Conservation (phyloP, 1,140 invertebrate genomes). For the Calosoma granatense region DNA sequence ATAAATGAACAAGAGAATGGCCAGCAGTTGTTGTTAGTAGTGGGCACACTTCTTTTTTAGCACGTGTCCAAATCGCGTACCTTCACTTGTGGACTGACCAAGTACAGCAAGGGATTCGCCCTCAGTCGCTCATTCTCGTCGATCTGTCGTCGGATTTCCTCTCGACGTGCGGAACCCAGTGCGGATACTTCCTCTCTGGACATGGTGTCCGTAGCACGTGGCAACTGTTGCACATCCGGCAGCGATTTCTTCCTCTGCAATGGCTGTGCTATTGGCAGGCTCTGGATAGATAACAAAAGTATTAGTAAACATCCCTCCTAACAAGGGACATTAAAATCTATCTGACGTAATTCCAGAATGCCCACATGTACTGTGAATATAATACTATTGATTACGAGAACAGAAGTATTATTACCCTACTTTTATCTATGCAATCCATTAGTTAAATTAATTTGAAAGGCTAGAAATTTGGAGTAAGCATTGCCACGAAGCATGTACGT, state of each 20-base stretch:
- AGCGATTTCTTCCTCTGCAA: conserved; percentile 88
- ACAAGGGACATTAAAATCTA: conserved; percentile 26
- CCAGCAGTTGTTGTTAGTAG: no score
- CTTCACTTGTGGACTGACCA: conserved; percentile 94
- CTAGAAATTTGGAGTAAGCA: no score
- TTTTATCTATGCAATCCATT: no score
- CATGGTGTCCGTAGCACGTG: conserved; percentile 67
- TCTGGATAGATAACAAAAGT: no score
- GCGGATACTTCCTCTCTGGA: conserved; percentile 90
- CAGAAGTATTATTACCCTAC: no score
- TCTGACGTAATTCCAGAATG: no score
- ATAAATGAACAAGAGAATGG: no score
- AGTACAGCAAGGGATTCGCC: conserved; percentile 87
- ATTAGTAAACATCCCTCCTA: conserved; percentile 61
- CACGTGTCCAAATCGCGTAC: conserved; percentile 40
- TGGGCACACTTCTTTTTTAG: no score
- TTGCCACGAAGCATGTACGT: no score
- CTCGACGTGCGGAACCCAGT: conserved; percentile 82
- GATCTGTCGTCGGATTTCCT: conserved; percentile 82
- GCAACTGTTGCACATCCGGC: conserved; percentile 81
- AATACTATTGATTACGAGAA: no score
- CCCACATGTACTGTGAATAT: no score
- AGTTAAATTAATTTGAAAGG: no score
- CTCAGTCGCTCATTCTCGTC: conserved; percentile 86
- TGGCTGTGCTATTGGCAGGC: conserved; percentile 38